Evolutionary conservation across 2,888 invertebrate genomes (phyloP), one percentile per base, ranked within the genome.

Genomic region (Drosophila paracracens): DNA sequence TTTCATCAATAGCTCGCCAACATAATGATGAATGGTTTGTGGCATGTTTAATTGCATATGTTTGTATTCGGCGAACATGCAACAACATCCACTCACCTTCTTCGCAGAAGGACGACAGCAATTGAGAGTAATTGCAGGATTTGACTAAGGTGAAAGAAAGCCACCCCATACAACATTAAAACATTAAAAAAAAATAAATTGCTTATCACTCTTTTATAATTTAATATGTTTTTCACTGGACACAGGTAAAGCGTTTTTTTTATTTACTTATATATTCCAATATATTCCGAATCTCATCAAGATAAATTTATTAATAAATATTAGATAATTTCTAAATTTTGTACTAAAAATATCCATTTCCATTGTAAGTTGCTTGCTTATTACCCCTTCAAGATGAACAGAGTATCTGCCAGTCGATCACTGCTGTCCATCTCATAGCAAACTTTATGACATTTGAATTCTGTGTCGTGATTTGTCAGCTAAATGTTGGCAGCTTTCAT

Each of bases 401-500:
- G 57, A 21, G 43, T 43, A 43, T 16, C 31, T 43, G 6, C 1
- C 3, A 18, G 31, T 25, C 31, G 13, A 57, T 16, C 29, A 29
- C 0, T 10, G 0, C 13, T n/a, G 7, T 27, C 7, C 3, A 4
- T 8, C 16, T 56, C n/a, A 13, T 21, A 5, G 18, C n/a, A 16
- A 16, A n/a, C 27, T n/a, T 40, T 21, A 2, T 58, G 31, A 64
- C 56, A 43, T 73, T 60, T 65, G 52, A 59, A 51, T 57, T 60
- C 46, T 36, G 21, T 43, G 25, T 54, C 33, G n/a, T 74, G 66
- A 74, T 80, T 72, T 78, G 68, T 80, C 67, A 57, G 63, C 69
- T 58, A 59, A 70, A 51, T 53, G 63, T 66, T 77, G 56, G 50
- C 72, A 68, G 57, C 40, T 61, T 48, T 57, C 36, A n/a, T 25